Conservation (phyloP, 2,113 vertebrate genomes). For the Stegostoma tigrinum region DNA sequence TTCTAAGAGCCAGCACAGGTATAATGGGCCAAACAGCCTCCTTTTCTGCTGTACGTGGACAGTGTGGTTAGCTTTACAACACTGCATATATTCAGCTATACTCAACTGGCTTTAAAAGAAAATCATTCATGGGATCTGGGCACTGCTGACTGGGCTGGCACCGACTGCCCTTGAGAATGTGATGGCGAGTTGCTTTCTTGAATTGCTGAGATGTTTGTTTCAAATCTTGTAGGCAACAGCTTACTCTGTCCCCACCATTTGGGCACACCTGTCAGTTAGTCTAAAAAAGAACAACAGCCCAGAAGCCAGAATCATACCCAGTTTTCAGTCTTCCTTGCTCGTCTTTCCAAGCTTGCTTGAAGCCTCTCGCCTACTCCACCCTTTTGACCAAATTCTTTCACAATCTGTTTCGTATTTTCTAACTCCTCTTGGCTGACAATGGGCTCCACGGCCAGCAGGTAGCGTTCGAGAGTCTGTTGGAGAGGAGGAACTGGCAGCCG, state of each 20-base stretch:
- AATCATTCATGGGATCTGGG: no score
- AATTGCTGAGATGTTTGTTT: neutral
- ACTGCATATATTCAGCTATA: neutral
- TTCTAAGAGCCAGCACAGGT: neutral
- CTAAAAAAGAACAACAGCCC: neutral
- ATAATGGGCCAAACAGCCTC: neutral
- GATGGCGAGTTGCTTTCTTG: no score
- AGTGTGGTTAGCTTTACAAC: neutral
- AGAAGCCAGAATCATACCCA: constrained; percentile 68
- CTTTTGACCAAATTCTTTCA: constrained; percentile 68
- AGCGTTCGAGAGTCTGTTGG: constrained; percentile 80
- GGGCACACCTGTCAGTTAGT: neutral
- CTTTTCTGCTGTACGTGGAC: neutral
- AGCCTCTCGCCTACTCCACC: constrained; percentile 79
- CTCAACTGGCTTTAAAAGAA: neutral
- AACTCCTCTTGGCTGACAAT: constrained; percentile 76
- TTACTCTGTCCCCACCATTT: neutral
- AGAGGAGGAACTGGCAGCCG: constrained; percentile 74
- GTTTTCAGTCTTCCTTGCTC: constrained; percentile 71
- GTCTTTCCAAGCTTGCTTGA: constrained; percentile 77
- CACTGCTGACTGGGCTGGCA: no score
- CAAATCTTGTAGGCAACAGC: neutral
- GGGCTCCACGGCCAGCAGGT: constrained; percentile 74
- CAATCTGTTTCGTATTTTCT: constrained; percentile 61
- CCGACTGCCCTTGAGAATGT: no score